Conservation (phyloP, 2,888 invertebrate genomes). For the Terebella lapidaria region DNA sequence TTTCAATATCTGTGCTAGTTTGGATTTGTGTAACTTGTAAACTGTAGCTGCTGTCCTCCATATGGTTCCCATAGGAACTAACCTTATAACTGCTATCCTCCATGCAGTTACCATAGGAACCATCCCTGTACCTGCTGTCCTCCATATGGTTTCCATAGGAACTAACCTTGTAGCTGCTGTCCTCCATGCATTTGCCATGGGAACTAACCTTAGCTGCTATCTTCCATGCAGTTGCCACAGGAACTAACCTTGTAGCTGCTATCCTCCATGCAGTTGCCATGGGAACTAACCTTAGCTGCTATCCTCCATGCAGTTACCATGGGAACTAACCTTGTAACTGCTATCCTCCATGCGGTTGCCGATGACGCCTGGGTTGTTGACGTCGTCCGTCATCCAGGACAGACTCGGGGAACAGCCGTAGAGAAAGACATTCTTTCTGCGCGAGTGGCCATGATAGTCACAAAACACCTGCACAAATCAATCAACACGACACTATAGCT, state of each 20-base stretch:
- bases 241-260: too few species aligned
- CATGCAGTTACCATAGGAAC: not conserved
- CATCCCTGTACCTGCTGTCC: too few species aligned
- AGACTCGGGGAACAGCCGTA: slow-evolving; percentile 73
- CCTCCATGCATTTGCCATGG: not conserved
- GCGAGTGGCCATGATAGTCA: slow-evolving; percentile 66
- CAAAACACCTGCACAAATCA: slow-evolving; percentile 38
- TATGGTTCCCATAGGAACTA: too few species aligned
- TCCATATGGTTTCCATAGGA: too few species aligned
- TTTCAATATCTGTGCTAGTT: too few species aligned
- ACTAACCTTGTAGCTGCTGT: not conserved
- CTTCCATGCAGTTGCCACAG: too few species aligned
- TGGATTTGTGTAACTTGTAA: too few species aligned
- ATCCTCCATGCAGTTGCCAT: too few species aligned
- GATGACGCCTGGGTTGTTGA: slow-evolving; percentile 38
- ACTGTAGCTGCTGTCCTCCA: too few species aligned
- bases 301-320: too few species aligned
- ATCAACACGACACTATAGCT: not conserved
- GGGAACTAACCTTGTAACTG: slow-evolving; percentile 48
- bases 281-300: too few species aligned
- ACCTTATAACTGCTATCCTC: slow-evolving; percentile 4
- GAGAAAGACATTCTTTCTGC: slow-evolving; percentile 91
- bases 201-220: too few species aligned
- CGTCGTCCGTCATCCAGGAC: slow-evolving; percentile 49
- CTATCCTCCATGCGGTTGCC: slow-evolving; percentile 38